Conservation (phyloP, 2,113 vertebrate species). For the Aptenodytes forsteri region DNA sequence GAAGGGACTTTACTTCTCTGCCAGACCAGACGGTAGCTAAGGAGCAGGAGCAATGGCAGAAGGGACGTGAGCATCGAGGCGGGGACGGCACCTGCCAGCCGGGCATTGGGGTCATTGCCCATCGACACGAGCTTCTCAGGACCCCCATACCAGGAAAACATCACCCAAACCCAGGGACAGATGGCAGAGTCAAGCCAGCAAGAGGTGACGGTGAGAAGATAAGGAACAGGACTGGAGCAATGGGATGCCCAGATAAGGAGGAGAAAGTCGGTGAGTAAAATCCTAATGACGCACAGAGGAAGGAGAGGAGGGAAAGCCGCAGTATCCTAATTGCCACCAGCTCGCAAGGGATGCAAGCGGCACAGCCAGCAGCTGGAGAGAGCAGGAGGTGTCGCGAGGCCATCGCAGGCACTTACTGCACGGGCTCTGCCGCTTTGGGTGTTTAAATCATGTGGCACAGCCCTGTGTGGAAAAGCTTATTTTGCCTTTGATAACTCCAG, state of each 20-base stretch:
- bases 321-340: rapidly evolving
- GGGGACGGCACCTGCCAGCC: not conserved
- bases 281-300: not conserved
- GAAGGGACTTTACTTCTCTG: not conserved
- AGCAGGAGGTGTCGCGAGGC: not conserved
- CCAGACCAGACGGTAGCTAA: not conserved
- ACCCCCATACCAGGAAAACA: not conserved
- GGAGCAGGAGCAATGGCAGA: not conserved
- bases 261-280: not conserved
- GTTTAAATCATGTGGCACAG: not conserved
- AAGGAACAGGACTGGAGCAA: not conserved
- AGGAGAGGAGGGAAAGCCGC: not conserved
- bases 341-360: not conserved
- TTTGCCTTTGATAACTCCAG: not conserved
- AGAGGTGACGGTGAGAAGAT: not conserved
- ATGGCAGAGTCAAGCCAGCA: not conserved
- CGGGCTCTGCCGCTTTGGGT: rapidly evolving
- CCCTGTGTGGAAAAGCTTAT: not conserved
- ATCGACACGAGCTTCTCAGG: rapidly evolving
- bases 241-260: not conserved
- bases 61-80: not conserved
- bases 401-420: not conserved
- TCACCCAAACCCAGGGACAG: not conserved
- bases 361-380: not conserved
- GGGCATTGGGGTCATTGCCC: rapidly evolving